Evolutionary conservation across 2,797 vertebrate genomes (phyloP), one percentile per base, ranked within the genome.

Genomic region (Betta splendens): DNA sequence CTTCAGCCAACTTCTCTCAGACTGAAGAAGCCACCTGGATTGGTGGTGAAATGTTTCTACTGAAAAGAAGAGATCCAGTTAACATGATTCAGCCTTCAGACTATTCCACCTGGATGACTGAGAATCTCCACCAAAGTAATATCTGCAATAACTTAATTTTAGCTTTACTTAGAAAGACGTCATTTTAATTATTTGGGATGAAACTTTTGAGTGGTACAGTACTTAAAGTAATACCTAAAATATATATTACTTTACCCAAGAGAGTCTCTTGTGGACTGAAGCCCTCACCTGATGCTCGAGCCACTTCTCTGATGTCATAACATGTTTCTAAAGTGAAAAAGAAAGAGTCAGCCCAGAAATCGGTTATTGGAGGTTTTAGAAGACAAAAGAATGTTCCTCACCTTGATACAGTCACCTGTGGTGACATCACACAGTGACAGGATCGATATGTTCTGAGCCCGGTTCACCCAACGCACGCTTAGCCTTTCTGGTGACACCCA

Each of bases 271-370:
- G 15, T 12, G 10, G 20, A 43, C 16, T 11, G 17, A 32, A 3
- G 5, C 32, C 13, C 81, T 84, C 66, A 92, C 91, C 88, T 91
- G 91, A 1, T 36, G 56, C 56, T 89, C 82, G 0, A 92, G 81
- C 91, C 91, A 92, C 67, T 80, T 88, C 49, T 92, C 91, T 5
- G 89, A 85, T 3, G 83, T 89, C 82, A 80, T 84, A 59, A 88
- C 78, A 2, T 92, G 88, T 80, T 83, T 91, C 91, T 92, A 58
- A 2, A 32, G 21, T 10, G 8, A n/a, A n/a, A 29, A 63, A 73
- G 32, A 66, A 12, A 16, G 20, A 31, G 22, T 62, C n/a, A 57
- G 20, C 7, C 7, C 10, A 22, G 1, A 0, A 37, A 18, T n/a
- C 6, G 2, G 42, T 22, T 0, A 35, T 6, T 37, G 10, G 5